Conservation (phyloP, 1,140 invertebrate species). For the Anastatus disparis region DNA sequence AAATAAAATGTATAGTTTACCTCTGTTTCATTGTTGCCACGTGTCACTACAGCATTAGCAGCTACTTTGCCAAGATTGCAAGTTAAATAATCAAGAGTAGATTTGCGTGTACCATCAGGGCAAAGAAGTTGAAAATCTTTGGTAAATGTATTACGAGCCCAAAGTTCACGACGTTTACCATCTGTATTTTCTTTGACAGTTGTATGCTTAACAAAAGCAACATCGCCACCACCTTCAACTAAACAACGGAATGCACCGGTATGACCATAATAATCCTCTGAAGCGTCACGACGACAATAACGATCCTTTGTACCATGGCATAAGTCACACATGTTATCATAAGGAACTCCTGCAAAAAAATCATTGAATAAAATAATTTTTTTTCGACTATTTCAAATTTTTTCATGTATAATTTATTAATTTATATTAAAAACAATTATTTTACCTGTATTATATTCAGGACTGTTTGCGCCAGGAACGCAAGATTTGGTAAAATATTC, state of each 20-base stretch:
- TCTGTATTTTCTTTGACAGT: slow-evolving; percentile 92
- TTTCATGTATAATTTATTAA: background rate
- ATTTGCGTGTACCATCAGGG: slow-evolving; percentile 86
- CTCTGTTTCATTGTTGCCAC: slow-evolving; percentile 82
- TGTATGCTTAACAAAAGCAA: slow-evolving; percentile 94
- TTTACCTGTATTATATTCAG: slow-evolving; percentile 78
- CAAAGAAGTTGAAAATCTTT: slow-evolving; percentile 95
- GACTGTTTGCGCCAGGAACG: slow-evolving; percentile 87
- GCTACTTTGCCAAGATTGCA: slow-evolving; percentile 94
- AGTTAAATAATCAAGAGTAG: slow-evolving; percentile 80
- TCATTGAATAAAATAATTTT: background rate
- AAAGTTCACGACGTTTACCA: slow-evolving; percentile 88
- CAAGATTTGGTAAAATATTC: slow-evolving; percentile 94
- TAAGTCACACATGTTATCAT: slow-evolving; percentile 92
- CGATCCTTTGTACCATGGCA: slow-evolving; percentile 88
- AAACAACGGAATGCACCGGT: slow-evolving; percentile 70
- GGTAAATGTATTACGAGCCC: slow-evolving; percentile 91
- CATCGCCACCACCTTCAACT: slow-evolving; percentile 93
- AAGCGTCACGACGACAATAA: slow-evolving; percentile 85
- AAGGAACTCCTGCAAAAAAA: slow-evolving; percentile 74
- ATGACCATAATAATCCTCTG: slow-evolving; percentile 89
- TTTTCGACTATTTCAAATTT: background rate
- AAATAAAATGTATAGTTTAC: background rate
- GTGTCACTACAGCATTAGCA: slow-evolving; percentile 90
- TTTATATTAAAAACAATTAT: too few species aligned